Evolutionary conservation across 2,888 invertebrate species (phyloP).

Genomic region (Pseudococcus jackbeardsleyi): DNA sequence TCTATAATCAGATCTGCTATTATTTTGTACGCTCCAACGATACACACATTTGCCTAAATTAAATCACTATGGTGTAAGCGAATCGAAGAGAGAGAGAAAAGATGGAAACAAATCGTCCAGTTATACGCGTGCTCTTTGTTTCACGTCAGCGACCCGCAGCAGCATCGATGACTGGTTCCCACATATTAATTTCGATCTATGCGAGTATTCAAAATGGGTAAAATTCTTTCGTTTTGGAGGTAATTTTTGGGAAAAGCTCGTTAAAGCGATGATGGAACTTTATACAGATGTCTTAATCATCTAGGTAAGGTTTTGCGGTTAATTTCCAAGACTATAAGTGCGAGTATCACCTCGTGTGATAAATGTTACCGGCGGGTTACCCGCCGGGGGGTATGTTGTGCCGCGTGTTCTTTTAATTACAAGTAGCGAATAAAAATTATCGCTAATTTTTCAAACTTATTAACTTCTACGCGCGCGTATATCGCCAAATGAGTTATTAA

Average conservation of each 20-base stretch:
- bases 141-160: not conserved
- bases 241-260: not conserved
- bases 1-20: constrained; percentile 19
- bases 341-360: constrained; percentile 23
- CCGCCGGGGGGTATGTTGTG: not conserved
- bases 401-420: constrained; percentile 43
- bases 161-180: not conserved
- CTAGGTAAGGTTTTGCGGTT: not conserved
- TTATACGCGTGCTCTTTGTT: not conserved
- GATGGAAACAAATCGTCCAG: not conserved
- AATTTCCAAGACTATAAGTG: not conserved
- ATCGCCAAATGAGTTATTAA: constrained; percentile 41
- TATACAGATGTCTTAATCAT: not conserved
- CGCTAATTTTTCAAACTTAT: constrained; percentile 54
- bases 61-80: not conserved
- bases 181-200: not conserved
- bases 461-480: constrained; percentile 30
- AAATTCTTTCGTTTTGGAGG: not conserved
- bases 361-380: constrained; percentile 3
- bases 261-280: not conserved
- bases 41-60: constrained; percentile 12
- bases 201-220: not conserved
- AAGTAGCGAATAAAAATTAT: constrained; percentile 52
- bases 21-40: constrained; percentile 10
- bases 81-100: not conserved